Conservation (phyloP, 2,113 vertebrate genomes). For the Sitta europaea region DNA sequence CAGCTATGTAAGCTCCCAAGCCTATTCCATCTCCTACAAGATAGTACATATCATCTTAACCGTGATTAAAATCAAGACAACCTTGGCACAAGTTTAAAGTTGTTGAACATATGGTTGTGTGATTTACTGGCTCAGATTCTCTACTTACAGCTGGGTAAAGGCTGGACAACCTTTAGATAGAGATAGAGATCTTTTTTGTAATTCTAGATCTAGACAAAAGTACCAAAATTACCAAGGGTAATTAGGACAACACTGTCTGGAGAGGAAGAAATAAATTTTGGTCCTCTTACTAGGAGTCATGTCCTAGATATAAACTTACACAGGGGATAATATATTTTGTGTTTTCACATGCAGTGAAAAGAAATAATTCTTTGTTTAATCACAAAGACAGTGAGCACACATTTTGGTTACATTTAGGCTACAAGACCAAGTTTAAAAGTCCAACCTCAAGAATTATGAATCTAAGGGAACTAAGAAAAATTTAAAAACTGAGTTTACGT, state of each 20-base stretch:
- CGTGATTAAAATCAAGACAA: not conserved
- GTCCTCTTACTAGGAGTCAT: not conserved
- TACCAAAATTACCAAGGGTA: not conserved
- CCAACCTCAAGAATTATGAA: not conserved
- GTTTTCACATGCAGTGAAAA: not conserved
- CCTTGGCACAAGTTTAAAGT: not conserved
- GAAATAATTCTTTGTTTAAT: not conserved
- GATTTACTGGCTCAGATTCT: not conserved
- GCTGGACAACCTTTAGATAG: not conserved
- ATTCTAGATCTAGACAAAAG: slow-evolving; percentile 32
- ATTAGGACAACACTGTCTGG: not conserved
- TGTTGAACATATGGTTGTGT: not conserved
- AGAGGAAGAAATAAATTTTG: not conserved
- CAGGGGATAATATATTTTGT: not conserved
- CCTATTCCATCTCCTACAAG: not conserved
- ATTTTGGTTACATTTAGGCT: not conserved
- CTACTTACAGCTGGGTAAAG: not conserved
- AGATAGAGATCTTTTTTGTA: not conserved
- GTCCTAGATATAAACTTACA: not conserved
- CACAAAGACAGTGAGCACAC: not conserved
- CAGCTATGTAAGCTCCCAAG: not conserved
- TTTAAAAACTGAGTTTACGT: not conserved
- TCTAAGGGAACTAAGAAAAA: not conserved
- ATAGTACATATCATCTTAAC: not conserved
- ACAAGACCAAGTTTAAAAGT: not conserved